Conservation (phyloP, 2,113 vertebrate species). For the Spizaetus ornatus region DNA sequence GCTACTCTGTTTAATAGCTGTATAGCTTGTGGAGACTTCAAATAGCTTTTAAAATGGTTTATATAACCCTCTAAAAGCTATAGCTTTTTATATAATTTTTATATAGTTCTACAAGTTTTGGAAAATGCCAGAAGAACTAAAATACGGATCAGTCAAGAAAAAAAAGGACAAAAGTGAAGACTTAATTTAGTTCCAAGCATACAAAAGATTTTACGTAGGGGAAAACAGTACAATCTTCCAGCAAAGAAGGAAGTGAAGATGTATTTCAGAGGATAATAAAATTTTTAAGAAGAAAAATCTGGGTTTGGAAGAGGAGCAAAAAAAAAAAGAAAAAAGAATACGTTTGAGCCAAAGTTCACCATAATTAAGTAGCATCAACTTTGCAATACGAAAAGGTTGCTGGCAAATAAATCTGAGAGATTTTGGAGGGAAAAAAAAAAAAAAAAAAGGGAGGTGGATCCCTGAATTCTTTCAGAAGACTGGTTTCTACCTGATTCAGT, state of each 20-base stretch:
- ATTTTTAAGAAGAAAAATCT: background rate
- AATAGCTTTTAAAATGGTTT: background rate
- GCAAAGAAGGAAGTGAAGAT: background rate
- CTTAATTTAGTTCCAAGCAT: background rate
- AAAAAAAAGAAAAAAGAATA: background rate
- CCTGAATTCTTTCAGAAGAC: background rate
- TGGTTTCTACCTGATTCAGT: background rate
- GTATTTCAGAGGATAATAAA: background rate
- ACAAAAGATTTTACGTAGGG: background rate
- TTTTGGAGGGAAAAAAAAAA: rapidly evolving
- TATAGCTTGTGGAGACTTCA: background rate
- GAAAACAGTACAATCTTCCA: background rate
- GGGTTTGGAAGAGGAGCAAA: background rate
- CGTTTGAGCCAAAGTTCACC: background rate
- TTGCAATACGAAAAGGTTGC: background rate
- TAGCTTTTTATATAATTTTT: background rate
- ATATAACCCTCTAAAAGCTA: background rate
- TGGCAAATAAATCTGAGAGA: background rate
- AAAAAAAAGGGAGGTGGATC: background rate
- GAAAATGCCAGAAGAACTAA: background rate
- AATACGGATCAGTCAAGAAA: background rate
- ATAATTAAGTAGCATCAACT: background rate
- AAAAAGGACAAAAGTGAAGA: background rate
- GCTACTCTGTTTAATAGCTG: background rate
- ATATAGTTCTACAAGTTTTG: background rate